A percentile compares a stretch with the other conserved stretches of the same genome.
Conservation (phyloP, 2,113 vertebrate genomes). For the Chloroceryle aenea region DNA sequence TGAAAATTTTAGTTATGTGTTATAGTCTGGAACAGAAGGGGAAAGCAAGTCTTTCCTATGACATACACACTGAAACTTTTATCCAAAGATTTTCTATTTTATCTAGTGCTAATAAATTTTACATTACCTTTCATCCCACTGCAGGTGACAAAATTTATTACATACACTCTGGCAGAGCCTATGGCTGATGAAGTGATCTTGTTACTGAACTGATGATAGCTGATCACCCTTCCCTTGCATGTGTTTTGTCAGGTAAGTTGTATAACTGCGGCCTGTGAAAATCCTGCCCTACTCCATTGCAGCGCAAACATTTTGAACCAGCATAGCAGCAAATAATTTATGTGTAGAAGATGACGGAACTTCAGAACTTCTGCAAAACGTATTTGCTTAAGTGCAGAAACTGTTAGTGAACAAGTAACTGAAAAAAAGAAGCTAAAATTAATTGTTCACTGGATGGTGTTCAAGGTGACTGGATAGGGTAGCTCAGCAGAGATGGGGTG, state of each 20-base stretch:
- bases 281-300: neutral
- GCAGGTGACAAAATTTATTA: neutral
- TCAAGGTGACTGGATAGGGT: neutral
- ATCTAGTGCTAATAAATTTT: slow-evolving; percentile 8
- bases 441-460: neutral
- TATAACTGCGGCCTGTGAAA: neutral
- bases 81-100: neutral
- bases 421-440: neutral
- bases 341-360: rapidly evolving
- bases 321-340: neutral
- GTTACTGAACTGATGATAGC: neutral
- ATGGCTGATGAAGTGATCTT: neutral
- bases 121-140: neutral
- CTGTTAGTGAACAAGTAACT: neutral
- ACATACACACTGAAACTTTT: neutral
- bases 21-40: neutral
- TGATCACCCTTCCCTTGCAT: neutral
- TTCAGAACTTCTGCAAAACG: neutral
- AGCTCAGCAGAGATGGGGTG: neutral
- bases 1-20: neutral
- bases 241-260: neutral
- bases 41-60: neutral
- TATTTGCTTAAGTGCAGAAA: neutral
- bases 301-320: neutral
- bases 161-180: neutral